Evolutionary conservation across 2,113 vertebrate species (phyloP).

Genomic region (Charina bottae): DNA sequence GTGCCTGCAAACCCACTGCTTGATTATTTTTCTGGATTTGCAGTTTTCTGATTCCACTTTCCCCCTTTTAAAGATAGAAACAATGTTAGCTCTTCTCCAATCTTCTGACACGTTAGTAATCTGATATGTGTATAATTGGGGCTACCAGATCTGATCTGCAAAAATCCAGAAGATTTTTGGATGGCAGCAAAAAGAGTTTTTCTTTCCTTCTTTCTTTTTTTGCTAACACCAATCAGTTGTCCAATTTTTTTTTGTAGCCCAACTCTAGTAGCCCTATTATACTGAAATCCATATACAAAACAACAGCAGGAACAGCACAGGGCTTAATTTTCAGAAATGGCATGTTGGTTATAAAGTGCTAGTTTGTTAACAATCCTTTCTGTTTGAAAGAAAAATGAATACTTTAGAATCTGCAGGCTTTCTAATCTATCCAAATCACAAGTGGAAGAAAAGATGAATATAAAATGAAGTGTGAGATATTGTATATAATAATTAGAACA

Average conservation of each 20-base stretch:
- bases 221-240: too few species aligned
- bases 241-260: too few species aligned
- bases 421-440: conserved; percentile 63
- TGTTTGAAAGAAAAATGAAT: conserved; percentile 7
- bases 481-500: conserved; percentile 66
- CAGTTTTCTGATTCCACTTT: background rate
- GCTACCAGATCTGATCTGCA: background rate
- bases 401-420: conserved; percentile 40
- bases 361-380: conserved; percentile 50
- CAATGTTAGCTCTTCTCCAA: too few species aligned
- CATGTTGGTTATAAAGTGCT: conserved; percentile 45
- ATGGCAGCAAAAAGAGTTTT: background rate
- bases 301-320: background rate
- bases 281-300: conserved; percentile 22
- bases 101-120: too few species aligned
- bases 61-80: background rate
- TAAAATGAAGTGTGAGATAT: conserved; percentile 60
- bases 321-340: conserved; percentile 20
- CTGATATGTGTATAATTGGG: too few species aligned
- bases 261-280: background rate
- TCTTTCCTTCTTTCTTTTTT: too few species aligned
- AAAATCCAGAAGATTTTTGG: background rate
- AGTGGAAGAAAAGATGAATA: conserved; percentile 62
- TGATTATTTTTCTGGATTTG: background rate
- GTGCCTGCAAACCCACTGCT: background rate